Conservation (phyloP, 2,888 invertebrate species). For the Ornithoptera alexandrae region DNA sequence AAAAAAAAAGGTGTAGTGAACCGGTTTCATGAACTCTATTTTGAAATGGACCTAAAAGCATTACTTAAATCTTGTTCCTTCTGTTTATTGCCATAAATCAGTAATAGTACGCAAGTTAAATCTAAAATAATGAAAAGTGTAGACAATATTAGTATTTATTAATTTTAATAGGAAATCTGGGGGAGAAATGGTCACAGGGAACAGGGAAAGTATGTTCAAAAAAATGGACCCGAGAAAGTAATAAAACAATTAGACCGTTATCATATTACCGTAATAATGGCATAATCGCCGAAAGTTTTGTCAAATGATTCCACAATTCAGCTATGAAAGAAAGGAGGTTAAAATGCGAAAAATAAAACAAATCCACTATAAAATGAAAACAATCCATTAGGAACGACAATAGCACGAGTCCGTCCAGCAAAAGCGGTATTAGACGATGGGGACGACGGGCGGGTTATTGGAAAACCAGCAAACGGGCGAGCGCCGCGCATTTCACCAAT, state of each 20-base stretch:
- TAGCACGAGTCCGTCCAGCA: not conserved
- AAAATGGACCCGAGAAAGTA: not conserved
- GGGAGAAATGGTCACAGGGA: too few species aligned
- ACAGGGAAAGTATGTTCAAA: not conserved
- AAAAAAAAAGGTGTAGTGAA: too few species aligned
- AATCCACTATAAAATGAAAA: slow-evolving; percentile 3
- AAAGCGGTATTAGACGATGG: slow-evolving; percentile 12
- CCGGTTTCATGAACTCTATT: too few species aligned
- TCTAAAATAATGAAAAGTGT: too few species aligned
- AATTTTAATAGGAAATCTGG: too few species aligned
- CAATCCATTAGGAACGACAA: slow-evolving; percentile 13
- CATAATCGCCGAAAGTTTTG: not conserved
- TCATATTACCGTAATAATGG: too few species aligned
- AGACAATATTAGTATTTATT: too few species aligned
- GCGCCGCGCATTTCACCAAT: slow-evolving; percentile 11
- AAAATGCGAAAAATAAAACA: not conserved
- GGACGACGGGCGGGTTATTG: slow-evolving; percentile 16
- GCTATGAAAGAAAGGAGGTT: not conserved
- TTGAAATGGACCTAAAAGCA: too few species aligned
- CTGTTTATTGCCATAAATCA: too few species aligned
- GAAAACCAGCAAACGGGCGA: slow-evolving; percentile 10
- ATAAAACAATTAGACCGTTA: too few species aligned
- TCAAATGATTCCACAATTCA: not conserved
- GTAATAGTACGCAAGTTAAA: too few species aligned
- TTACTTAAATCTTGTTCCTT: too few species aligned